Percentiles rank a stretch among this genome's conserved stretches.
Conservation (phyloP, 2,797 vertebrate species). For the Phataginus tetradactyla region DNA sequence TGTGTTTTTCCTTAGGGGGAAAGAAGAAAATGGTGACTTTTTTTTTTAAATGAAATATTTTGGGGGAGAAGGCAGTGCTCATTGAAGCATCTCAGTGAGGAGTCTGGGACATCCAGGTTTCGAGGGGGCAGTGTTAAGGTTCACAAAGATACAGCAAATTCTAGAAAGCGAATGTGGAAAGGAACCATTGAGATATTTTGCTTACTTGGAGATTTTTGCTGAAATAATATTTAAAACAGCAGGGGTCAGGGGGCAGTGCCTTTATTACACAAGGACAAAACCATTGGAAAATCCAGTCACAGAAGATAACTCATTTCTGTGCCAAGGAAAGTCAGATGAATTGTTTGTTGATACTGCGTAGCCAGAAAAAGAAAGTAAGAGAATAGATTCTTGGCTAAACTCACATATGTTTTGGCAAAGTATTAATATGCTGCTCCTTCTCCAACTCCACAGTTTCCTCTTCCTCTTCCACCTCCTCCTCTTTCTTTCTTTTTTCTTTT, state of each 20-base stretch:
- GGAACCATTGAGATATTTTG: not conserved
- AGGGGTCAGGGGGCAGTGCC: not conserved
- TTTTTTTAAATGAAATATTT: not conserved
- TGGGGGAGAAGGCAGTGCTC: not conserved
- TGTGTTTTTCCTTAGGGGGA: not conserved
- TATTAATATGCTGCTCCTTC: not conserved
- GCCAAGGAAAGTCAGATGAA: slow-evolving; percentile 43
- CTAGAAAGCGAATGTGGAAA: not conserved
- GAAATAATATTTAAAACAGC: slow-evolving; percentile 6
- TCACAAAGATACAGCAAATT: not conserved
- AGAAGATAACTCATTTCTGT: slow-evolving; percentile 12
- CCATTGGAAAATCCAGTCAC: slow-evolving; percentile 37
- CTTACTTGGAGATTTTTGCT: slow-evolving; percentile 35
- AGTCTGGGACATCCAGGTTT: not conserved
- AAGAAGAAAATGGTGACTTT: not conserved
- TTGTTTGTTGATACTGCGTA: slow-evolving; percentile 48
- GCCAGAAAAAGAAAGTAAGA: slow-evolving; percentile 26
- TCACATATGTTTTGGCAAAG: not conserved
- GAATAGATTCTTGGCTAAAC: slow-evolving; percentile 7
- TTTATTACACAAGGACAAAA: slow-evolving; percentile 21
- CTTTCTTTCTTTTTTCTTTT: not conserved
- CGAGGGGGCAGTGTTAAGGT: too few relatives aligned
- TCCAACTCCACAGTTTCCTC: not conserved
- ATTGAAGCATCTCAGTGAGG: not conserved
- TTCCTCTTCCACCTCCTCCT: not conserved